Base-by-base conservation (phyloP, 2,113 vertebrate genomes). In the Erinaceus europaeus region DNA sequence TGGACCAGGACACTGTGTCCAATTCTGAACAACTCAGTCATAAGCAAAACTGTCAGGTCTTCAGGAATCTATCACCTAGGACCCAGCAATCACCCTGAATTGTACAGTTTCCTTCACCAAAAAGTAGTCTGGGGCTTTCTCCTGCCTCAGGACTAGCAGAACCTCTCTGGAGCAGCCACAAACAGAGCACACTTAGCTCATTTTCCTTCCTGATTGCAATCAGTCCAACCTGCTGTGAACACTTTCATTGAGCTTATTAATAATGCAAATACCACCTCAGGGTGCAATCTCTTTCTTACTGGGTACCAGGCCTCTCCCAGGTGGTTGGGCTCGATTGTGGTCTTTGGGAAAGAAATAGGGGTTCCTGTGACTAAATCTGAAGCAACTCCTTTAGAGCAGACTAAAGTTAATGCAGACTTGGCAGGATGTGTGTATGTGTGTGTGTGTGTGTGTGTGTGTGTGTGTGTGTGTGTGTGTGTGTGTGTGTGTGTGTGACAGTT, bases 151-250 rank as follows among this genome's bases (percentile, higher is more conserved):
- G 15, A 1, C 38, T 42, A 57, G 21, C 34, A 18, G 67, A 65
- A 13, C 69, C 27, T 79, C 27, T 48, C 13, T 11, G 0, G 0
- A 12, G 32, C 10, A 5, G 1, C 55, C 34, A 32, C 11, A 29
- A 6, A 1, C 20, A 29, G 6, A 23, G 55, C 29, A 38, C 1
- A 0, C 17, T 57, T 29, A 10, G 55, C 50, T 86, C 38, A 38
- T 53, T 85, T 69, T 50, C 21, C 68, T 82, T 76, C 8, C 17
- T 53, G 78, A 94, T 62, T 38, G 64, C 34, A 21, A 94, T 92
- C 90, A 74, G 50, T 23, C 61, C 36, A 2, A n/a, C 52, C 76
- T 27, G 9, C 18, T 4, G 18, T 59, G 46, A 40, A 77, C 57
- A n/a, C 9, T 82, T 68, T 78, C 76, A 74, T 21, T 64, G 20